Evolutionary conservation across 2,888 invertebrate genomes (phyloP), one percentile per base, ranked within the genome.

Genomic region (Anodontia alba): DNA sequence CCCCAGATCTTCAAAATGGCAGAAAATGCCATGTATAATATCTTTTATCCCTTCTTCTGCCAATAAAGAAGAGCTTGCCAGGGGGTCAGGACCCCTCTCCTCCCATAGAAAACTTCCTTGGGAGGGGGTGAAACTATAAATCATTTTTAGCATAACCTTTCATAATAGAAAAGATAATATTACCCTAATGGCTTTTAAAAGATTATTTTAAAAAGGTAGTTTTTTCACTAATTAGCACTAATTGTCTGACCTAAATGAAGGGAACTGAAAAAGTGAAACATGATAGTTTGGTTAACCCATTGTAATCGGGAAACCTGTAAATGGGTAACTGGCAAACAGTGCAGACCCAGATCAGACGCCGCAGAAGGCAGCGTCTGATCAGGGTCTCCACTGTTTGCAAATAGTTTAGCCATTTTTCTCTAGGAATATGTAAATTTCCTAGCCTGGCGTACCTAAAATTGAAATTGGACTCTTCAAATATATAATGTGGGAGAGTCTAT

Each of bases 181-280:
- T 33, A 62, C 62, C 33, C 33, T 62, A 33, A 62, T 62, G 10
- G 29, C 26, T 20, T 46, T 2, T 20, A 46, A 46, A 46, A 26
- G 2, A 26, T 26, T 49, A 15, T 5, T 20, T 49, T 20, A 49
- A 49, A 49, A 20, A 20, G 49, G n/a, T 49, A 49, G 49, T 5
- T 57, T 57, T n/a, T 57, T 29, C 57, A 57, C 57, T 57, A 57
- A 57, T 57, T 57, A 57, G 57, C 29, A 29, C 57, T 57, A 57
- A 57, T 57, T 57, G 57, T 57, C 57, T 26, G 29, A 8, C 57
- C 29, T 57, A 17, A 57, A 57, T 57, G 57, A 57, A 57, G 23
- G 29, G 29, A 57, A 57, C 7, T 15, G 49, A 29, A 29, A 57
- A 26, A 57, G 20, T 57, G 57, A 29, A 7, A 57, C 29, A 23